phyloP scores from a whole-genome alignment of 37 sponge, comb jelly and placozoan genomes.

The Crambe crambe region DNA sequence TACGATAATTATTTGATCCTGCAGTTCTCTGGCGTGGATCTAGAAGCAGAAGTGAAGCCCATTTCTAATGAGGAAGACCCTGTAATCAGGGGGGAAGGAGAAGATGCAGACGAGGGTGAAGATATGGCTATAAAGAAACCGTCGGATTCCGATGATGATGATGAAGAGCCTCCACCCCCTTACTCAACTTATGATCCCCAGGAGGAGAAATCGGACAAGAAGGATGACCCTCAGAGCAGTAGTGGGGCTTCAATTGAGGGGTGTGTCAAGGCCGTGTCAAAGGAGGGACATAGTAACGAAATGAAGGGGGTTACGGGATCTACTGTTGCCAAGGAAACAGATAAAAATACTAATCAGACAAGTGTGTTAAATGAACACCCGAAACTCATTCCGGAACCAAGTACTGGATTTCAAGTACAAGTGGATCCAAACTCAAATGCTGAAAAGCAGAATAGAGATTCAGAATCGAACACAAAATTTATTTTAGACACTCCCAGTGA shows the following conservation, averaged over 20 bases:
- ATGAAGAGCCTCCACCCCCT: conserved; percentile 57
- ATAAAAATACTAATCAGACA: not conserved
- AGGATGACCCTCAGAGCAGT: not conserved
- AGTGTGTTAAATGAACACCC: not conserved
- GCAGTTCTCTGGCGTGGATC: conserved; percentile 6
- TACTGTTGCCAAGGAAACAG: not conserved
- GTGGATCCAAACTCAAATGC: not conserved
- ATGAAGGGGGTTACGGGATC: not conserved
- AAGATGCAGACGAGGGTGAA: conserved; percentile 16
- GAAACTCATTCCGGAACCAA: conserved; percentile 7
- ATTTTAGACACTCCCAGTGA: not conserved
- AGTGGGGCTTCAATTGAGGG: not conserved
- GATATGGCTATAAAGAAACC: conserved; percentile 27
- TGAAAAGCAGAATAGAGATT: not conserved
- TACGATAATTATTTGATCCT: not conserved
- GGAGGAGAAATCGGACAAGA: conserved; percentile 23
- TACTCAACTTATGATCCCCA: conserved; percentile 45
- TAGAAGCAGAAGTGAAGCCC: conserved; percentile 8
- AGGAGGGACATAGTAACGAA: not conserved
- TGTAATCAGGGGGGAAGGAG: not conserved
- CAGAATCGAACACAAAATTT: not conserved
- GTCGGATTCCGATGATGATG: conserved; percentile 39
- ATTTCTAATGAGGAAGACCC: not conserved
- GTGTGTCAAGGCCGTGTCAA: not conserved
- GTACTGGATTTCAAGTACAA: conserved; percentile 6